Evolutionary conservation across 2,797 vertebrate species (phyloP).

Genomic region (Pseudopleuronectes americanus): DNA sequence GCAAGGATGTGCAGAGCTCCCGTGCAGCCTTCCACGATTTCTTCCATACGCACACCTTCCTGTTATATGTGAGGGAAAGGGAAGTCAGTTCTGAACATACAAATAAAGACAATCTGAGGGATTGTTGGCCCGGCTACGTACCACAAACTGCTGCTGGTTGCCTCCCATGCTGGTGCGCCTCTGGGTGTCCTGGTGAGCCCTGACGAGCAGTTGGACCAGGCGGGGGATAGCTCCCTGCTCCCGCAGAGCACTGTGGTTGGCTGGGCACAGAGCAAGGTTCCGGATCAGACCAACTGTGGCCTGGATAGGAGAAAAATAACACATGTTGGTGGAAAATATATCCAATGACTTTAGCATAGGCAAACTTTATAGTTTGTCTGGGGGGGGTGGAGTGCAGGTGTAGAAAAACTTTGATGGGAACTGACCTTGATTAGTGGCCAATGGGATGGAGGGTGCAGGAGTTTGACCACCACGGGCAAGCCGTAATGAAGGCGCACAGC

Average conservation of each 20-base stretch:
- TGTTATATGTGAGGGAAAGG: slow-evolving; percentile 46
- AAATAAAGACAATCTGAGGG: neutral
- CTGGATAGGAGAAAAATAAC: slow-evolving; percentile 67
- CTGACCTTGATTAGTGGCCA: slow-evolving; percentile 98
- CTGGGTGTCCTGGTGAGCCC: slow-evolving; percentile 98
- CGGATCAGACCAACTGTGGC: slow-evolving; percentile 97
- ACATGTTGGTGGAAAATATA: neutral
- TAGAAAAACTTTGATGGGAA: neutral
- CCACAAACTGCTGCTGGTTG: slow-evolving; percentile 99
- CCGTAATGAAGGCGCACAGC: slow-evolving; percentile 97
- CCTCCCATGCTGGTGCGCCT: slow-evolving; percentile 98
- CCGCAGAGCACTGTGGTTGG: slow-evolving; percentile 95
- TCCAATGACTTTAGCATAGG: neutral
- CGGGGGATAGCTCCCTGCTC: slow-evolving; percentile 98
- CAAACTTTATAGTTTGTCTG: neutral
- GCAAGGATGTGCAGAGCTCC: slow-evolving; percentile 98
- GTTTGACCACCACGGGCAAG: slow-evolving; percentile 96
- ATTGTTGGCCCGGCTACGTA: slow-evolving; percentile 60
- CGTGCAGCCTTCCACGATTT: slow-evolving; percentile 98
- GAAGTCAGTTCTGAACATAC: neutral
- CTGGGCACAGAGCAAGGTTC: slow-evolving; percentile 96
- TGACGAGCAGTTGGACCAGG: slow-evolving; percentile 94
- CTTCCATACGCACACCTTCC: slow-evolving; percentile 99
- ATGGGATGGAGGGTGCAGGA: slow-evolving; percentile 96
- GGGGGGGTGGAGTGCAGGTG: neutral